Base-by-base conservation (phyloP, 2,113 vertebrate species). In the Odontesthes bonariensis region DNA sequence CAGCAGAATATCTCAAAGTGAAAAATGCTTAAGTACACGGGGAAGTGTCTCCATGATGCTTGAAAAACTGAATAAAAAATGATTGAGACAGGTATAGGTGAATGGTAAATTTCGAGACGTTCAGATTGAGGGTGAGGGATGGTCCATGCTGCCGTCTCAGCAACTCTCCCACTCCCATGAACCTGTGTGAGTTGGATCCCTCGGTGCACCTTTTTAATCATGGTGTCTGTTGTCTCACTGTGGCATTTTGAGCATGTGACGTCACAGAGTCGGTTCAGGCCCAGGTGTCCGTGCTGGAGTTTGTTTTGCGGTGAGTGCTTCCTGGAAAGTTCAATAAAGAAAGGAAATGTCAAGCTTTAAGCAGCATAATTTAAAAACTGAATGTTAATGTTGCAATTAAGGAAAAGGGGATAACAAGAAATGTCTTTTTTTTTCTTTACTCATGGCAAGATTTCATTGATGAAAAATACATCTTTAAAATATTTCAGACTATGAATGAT, bases 121-220 rank as follows among this genome's bases (percentile, higher is more conserved):
- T 3, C 0, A 0, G 19, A 19, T 49, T 6, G 5, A 3, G 52
- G 13, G 22, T 27, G 13, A 0, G 33, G 32, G 7, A 7, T 0
- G 19, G 6, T 33, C 47, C 32, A 49, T 49, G 46, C 46, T 63
- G 23, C 27, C 0, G 23, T 32, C 6, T 19, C 60, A 31, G 60
- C 61, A 49, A 0, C 40, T 42, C 12, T 42, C 40, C 9, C 40
- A 42, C 40, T 27, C 27, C 27, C 27, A 27, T 27, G 8, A 42
- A 10, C 2, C 35, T 38, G 35, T 38, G 10, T 38, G 35, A 38
- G 27, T 27, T 27, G 27, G 27, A 27, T 27, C 27, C 27, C 27
- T 27, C 27, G 3, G 61, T 59, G 32, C 57, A 2, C 8, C 8
- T 19, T 73, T 72, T 68, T 49, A 62, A 75, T 67, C 55, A 6